Evolutionary conservation across 2,888 invertebrate genomes (phyloP), one percentile per base, ranked within the genome.

Genomic region (Xestia xanthographa): DNA sequence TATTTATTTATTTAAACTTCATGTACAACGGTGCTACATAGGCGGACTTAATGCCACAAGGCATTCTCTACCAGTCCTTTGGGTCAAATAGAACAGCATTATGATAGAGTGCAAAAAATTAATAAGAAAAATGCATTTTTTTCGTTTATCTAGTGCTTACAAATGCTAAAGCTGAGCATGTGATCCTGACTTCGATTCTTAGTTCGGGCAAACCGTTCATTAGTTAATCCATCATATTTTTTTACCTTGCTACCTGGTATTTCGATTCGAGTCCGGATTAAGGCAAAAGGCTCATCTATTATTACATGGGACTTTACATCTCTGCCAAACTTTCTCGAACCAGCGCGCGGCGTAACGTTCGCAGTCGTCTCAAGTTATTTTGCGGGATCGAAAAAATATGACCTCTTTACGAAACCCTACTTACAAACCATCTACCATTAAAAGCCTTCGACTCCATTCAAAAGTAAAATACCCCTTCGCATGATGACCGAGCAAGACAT

Each of bases 371-470:
- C 11, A n/a, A n/a, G 11, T 50, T 22, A 22, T 50, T 50, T 50
- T n/a, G 5, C 5, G 26, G 1, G 26, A 26, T 6, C 0, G 11
- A 70, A 58, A 53, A 11, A 48, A 26, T 12, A 0, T 34, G 29
- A 26, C 48, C 43, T 0, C 9, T 38, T 5, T 20, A 71, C 1
- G 43, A 79, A 29, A 41, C 8, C 20, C n/a, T 5, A 4, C 29
- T 60, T 60, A 29, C 58, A 29, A 53, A 62, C 5, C 22, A 43
- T 14, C 41, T 3, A 41, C 22, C 50, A 63, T 17, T 74, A 81
- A 75, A 77, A 81, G 82, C 45, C 20, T 4, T 5, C 17, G 12
- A 43, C 12, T 26, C n/a, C 29, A 41, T 53, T 66, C 38, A 82
- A 76, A 79, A 22, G 22, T 34, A 77, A 63, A 68, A 29, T 22